Percentiles rank a stretch among this genome's conserved stretches.
These are phyloP conservation scores for Apostichopus japonicus DNA, from an alignment of 35 echinoderm and acorn worm species.

Conservation along the genomic window DNA sequence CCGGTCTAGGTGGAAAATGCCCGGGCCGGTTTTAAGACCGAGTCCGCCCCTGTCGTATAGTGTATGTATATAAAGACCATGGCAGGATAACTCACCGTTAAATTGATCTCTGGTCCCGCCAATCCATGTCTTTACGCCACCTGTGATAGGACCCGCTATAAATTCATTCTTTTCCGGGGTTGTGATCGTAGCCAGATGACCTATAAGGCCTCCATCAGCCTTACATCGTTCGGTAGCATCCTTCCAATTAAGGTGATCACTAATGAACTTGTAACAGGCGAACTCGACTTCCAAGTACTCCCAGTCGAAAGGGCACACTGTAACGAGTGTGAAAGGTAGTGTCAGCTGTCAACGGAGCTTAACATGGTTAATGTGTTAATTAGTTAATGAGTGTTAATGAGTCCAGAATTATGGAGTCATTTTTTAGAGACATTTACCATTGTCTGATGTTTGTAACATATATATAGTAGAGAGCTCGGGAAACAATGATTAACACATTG, in stretches of 20 bases:
- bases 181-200: conserved; percentile 23
- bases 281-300: conserved; percentile 20
- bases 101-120: not conserved
- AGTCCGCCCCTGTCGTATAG: not conserved
- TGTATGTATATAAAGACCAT: too few species aligned
- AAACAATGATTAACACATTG: too few species aligned
- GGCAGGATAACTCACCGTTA: conserved; percentile 15
- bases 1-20: too few species aligned
- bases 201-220: not conserved
- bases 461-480: too few species aligned
- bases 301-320: conserved; percentile 5
- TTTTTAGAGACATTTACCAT: too few species aligned
- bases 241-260: not conserved
- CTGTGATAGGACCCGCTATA: conserved; percentile 34
- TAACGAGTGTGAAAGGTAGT: too few species aligned
- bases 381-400: too few species aligned
- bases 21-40: too few species aligned
- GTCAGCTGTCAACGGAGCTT: not conserved
- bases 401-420: too few species aligned
- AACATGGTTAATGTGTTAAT: too few species aligned
- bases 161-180: conserved; percentile 35
- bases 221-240: not conserved
- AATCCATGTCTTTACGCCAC: conserved; percentile 43
- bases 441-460: too few species aligned
- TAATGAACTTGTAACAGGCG: conserved; percentile 36